Percentiles rank a stretch among this genome's conserved stretches.
Conservation (phyloP, 2,113 vertebrate genomes). For the Alethe diademata region DNA sequence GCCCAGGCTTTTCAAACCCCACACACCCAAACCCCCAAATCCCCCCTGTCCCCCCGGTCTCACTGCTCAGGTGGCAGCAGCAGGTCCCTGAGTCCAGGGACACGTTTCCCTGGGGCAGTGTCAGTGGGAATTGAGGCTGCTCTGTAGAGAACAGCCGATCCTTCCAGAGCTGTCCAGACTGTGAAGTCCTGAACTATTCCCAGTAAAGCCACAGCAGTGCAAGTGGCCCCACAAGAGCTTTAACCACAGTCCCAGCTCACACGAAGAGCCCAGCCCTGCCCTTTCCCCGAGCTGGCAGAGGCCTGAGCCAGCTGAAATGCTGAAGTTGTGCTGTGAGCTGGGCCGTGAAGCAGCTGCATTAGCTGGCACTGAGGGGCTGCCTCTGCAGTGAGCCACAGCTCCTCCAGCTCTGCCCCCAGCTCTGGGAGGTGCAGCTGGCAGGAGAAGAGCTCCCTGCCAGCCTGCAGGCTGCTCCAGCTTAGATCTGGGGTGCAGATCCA, state of each 20-base stretch:
- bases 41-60: not conserved
- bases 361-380: not conserved
- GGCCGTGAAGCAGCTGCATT: not conserved
- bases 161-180: not conserved
- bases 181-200: not conserved
- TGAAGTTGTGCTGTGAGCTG: not conserved
- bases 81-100: too few relatives aligned
- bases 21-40: rapidly evolving
- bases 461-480: not conserved
- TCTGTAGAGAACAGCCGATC: not conserved
- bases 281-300: not conserved
- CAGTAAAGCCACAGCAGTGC: not conserved
- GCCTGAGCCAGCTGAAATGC: not conserved
- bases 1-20: too few relatives aligned
- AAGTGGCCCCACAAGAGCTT: not conserved
- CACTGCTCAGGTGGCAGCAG: not conserved
- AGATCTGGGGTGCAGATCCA: not conserved
- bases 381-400: not conserved
- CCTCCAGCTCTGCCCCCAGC: not conserved
- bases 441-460: not conserved
- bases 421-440: not conserved
- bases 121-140: not conserved
- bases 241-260: not conserved
- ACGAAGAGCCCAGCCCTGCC: not conserved
- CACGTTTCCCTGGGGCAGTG: rapidly evolving